Evolutionary conservation across 2,888 invertebrate genomes (phyloP).

Genomic region (Pimpla rufipes): DNA sequence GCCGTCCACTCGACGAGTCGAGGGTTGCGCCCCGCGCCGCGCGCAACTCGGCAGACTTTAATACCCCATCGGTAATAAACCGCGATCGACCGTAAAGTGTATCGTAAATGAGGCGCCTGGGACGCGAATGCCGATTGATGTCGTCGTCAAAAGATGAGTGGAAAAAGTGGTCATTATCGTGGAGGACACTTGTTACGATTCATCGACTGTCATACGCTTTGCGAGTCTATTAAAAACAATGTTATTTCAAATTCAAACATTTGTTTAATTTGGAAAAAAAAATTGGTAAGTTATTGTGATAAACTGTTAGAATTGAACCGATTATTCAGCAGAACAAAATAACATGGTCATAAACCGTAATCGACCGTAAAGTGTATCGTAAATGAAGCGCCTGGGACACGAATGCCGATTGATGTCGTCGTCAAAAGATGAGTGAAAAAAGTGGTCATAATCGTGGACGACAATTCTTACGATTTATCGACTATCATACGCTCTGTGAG

Average conservation of each 20-base stretch:
- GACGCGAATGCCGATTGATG: background rate
- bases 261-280: background rate
- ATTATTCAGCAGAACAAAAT: too few relatives aligned
- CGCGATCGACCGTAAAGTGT: slow-evolving; percentile 16
- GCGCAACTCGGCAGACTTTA: background rate
- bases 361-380: slow-evolving; percentile 26
- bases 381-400: background rate
- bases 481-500: background rate
- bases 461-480: background rate
- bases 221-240: background rate
- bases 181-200: background rate
- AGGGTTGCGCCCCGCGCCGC: background rate
- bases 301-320: too few relatives aligned
- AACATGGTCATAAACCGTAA: slow-evolving; percentile 46
- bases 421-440: background rate
- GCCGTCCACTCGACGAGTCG: background rate
- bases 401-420: background rate
- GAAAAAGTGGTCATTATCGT: background rate
- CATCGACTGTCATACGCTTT: background rate
- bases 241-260: background rate
- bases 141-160: background rate
- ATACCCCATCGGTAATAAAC: slow-evolving; percentile 49
- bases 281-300: too few relatives aligned
- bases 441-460: background rate
- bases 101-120: slow-evolving; percentile 16